phyloP scores from a whole-genome alignment of 2,113 vertebrate species.

The Ochotona princeps region DNA sequence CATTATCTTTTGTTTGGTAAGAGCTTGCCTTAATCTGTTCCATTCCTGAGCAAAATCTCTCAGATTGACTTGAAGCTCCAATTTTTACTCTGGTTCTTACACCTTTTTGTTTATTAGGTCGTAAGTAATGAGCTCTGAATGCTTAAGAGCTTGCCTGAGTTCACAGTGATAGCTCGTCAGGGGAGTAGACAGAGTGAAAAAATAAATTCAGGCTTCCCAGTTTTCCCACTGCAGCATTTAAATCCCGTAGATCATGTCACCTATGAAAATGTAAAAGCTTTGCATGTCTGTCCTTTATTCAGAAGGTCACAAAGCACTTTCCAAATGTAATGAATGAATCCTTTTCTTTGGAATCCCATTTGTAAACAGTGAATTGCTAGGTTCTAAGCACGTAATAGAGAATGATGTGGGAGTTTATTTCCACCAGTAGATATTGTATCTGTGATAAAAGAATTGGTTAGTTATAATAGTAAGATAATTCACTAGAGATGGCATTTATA shows the following conservation, averaged over 20 bases:
- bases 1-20: conserved; percentile 81
- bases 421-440: not conserved
- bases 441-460: not conserved
- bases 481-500: conserved; percentile 3
- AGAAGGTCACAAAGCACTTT: conserved; percentile 14
- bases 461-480: not conserved
- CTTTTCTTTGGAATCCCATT: conserved; percentile 25
- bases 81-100: conserved; percentile 52
- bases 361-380: conserved; percentile 17
- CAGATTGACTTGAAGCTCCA: conserved; percentile 67
- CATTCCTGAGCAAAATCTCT: conserved; percentile 72
- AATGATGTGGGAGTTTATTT: conserved; percentile 44
- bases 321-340: not conserved
- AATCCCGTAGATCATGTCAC: not conserved
- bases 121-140: conserved; percentile 58
- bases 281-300: not conserved
- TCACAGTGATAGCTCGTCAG: not conserved
- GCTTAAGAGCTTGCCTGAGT: conserved; percentile 31
- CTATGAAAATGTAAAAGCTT: not conserved
- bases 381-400: not conserved
- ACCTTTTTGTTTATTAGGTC: conserved; percentile 71
- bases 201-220: not conserved
- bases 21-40: conserved; percentile 75
- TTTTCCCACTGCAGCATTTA: not conserved
- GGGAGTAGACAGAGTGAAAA: not conserved